A percentile compares a stretch with the other conserved stretches of the same genome.
Evolutionary conservation across 2,797 vertebrate genomes (phyloP).

Genomic region (Galago senegalensis): DNA sequence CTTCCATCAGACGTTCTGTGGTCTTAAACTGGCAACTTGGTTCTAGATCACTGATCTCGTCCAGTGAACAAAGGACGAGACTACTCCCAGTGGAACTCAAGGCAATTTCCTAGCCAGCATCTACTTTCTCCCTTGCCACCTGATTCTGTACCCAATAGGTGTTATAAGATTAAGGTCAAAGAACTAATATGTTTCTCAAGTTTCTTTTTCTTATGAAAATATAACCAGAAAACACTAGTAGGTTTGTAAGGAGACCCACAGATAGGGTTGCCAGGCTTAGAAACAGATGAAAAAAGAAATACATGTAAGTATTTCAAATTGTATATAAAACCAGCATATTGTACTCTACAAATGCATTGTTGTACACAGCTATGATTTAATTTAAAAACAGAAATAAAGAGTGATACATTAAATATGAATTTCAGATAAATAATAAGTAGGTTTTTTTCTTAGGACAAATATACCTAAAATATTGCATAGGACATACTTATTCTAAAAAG

Average conservation of each 20-base stretch:
- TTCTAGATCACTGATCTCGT: slow-evolving; percentile 8
- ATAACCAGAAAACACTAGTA: slow-evolving; percentile 37
- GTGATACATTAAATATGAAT: slow-evolving; percentile 38
- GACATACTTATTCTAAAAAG: slow-evolving; percentile 2
- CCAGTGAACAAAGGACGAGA: slow-evolving; percentile 35
- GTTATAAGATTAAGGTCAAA: slow-evolving; percentile 25
- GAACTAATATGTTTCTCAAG: neutral
- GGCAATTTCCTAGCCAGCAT: neutral
- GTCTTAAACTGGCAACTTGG: slow-evolving; percentile 3
- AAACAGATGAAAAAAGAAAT: neutral
- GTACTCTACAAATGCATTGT: too few species aligned
- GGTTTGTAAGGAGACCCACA: slow-evolving; percentile 35
- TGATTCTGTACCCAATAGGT: neutral
- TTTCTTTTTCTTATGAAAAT: slow-evolving; percentile 32
- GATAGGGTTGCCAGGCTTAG: neutral
- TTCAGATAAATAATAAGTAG: neutral
- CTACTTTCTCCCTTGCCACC: neutral
- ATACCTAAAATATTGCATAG: slow-evolving; percentile 23
- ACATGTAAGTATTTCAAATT: neutral
- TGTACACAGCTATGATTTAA: too few species aligned
- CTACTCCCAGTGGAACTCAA: neutral
- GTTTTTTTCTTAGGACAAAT: neutral
- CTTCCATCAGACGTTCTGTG: slow-evolving; percentile 40
- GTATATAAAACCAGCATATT: too few species aligned
- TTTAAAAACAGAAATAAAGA: neutral